Base-by-base conservation (phyloP, 1,140 invertebrate species). In the Panagrolaimus sp. region DNA sequence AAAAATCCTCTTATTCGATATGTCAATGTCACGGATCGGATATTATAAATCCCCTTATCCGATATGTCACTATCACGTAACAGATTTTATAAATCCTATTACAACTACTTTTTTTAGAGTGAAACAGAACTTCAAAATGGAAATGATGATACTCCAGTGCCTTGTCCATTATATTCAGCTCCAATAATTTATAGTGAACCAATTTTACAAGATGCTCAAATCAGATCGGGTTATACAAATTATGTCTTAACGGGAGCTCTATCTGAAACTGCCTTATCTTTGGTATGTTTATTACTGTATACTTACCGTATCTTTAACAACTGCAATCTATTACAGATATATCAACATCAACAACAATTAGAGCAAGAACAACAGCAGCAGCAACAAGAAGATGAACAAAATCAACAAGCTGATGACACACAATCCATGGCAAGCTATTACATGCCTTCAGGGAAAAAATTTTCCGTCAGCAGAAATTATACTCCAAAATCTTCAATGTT, bases 401-500 rank as follows among this genome's bases (percentile, higher is more conserved):
- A 38, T 38, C 2, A 2, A 38, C 32, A 38, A 38, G 7, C 32
- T 38, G 52, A 21, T 12, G 52, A 58, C 17, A 58, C 52, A 24
- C 21, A 21, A n/a, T 58, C 52, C 0, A 58, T 58, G 52, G 14
- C 14, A 17, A 12, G 1, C 3, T 58, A 58, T 17, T 58, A 12
- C 17, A 28, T n/a, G 8, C 15, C 10, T 5, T 12, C 21, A 28
- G 10, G 28, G 4, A 58, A 58, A 21, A 21, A 58, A 10, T n/a
- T 12, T 17, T 58, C 52, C 17, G 21, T 12, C 8, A 21, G 15
- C 14, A 44, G 74, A 43, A 75, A 32, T 17, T 48, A 17, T 43
- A 76, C 74, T 21, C 74, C 75, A 8, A 76, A 77, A 48, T 76
- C 74, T 7, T 77, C 74, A 45, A 69, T 62, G 43, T 76, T 76